Evolutionary conservation across 2,113 vertebrate species (phyloP), one percentile per base, ranked within the genome.

Genomic region (Chloebia gouldiae): DNA sequence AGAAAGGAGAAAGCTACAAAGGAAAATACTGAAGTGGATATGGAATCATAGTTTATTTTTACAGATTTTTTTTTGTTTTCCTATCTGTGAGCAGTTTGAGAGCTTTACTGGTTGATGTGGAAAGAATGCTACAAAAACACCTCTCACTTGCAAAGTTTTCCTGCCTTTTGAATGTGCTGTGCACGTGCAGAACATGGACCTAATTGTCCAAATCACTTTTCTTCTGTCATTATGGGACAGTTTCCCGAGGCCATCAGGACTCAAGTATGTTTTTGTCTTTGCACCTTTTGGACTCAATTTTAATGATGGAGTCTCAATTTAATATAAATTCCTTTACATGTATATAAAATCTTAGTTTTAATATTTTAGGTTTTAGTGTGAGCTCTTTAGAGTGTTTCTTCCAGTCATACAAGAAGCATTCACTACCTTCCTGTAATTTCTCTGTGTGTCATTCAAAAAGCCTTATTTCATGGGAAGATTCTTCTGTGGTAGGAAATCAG

Each of bases 401-500:
- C 40, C 61, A 10, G 13, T 70, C 33, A 40, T 4, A 42, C 33
- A 44, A 65, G 63, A 66, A 72, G 16, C 80, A 53, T 42, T 83
- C 16, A 3, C 17, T 65, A 6, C 60, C 35, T 88, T 78, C 65
- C 33, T 81, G 39, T 39, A 92, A 72, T 92, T 87, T 82, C 23
- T 65, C 56, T 20, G 6, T 7, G 6, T 86, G 91, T 73, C 90
- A 71, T 60, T 95, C 86, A 93, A 59, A 75, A 78, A 92, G 31
- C 14, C 60, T 81, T 61, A 87, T 87, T 87, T 57, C n/a, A 15
- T 79, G 27, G 57, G 11, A 86, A 72, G 69, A 56, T 27, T 76
- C 85, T 82, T 65, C 79, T 51, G 31, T 44, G 47, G 31, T 56
- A 40, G 59, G 42, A 94, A 91, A 82, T 90, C 59, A 95, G 71